Evolutionary conservation across 1,140 invertebrate genomes (phyloP), one percentile per base, ranked within the genome.

Genomic region (Triops cancriformis): DNA sequence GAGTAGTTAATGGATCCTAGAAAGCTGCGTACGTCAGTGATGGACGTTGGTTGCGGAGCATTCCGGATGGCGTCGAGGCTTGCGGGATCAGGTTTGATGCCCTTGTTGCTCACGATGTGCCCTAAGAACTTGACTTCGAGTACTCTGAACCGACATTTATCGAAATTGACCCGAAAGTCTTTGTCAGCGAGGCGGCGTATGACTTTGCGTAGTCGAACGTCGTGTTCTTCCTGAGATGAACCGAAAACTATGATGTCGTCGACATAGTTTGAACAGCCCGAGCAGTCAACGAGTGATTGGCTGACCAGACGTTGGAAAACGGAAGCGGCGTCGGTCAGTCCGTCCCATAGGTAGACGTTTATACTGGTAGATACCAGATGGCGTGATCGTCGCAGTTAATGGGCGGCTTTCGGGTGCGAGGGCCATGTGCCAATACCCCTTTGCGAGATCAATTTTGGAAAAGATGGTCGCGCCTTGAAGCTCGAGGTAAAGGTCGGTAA

Each of bases 1-100:
- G 11, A 10, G 18, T n/a, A n/a, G n/a, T n/a, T n/a, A n/a, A n/a
- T n/a, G n/a, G n/a, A n/a, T n/a, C n/a, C n/a, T n/a, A n/a, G 43
- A 18, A 45, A 45, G 43, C 43, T 45, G 43, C 43, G 43, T 10
- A 45, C 43, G 43, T 45, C 43, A 10, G 43, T 45, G 43, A 45
- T 45, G 43, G 43, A 45, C 43, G 43, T 79, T 43, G 85, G 83
- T 31, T 26, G 51, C 0, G 80, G 77, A 7, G 83, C 79, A 31
- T 85, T 82, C 76, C 79, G 23, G 9, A 87, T 84, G 41, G 85
- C 83, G 23, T 80, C 76, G 7, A 85, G 79, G 79, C 86, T 87
- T 26, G 81, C 79, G 9, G 81, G 80, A 75, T 82, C 80, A 51
- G 81, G 80, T 37, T 81, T 80, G 1, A 86, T 64, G n/a, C n/a